Evolutionary conservation across 2,797 vertebrate species (phyloP).

Genomic region (Acipenser oxyrinchus): DNA sequence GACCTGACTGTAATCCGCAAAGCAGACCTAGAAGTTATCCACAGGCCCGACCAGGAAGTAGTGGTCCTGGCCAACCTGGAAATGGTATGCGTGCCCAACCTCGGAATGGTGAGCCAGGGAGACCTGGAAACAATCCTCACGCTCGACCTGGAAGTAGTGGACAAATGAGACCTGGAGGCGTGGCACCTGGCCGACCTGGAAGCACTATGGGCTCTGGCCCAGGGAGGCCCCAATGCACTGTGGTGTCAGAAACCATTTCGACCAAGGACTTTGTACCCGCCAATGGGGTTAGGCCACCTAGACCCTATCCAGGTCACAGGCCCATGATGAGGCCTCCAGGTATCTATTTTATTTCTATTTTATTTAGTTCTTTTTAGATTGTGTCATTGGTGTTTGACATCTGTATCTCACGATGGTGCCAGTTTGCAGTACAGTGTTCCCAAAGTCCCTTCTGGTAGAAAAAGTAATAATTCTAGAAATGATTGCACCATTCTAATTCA

Average conservation of each 20-base stretch:
- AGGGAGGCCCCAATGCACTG: constrained; percentile 81
- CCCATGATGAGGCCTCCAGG: constrained; percentile 60
- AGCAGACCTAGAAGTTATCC: constrained; percentile 27
- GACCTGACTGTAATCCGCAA: constrained; percentile 18
- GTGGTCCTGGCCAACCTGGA: not conserved
- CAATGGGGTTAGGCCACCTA: constrained; percentile 57
- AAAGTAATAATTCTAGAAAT: too few species aligned
- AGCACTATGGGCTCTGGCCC: constrained; percentile 37
- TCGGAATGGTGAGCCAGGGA: not conserved
- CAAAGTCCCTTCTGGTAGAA: too few species aligned
- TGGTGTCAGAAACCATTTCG: constrained; percentile 92
- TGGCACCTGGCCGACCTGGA: not conserved
- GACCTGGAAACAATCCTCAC: constrained; percentile 11
- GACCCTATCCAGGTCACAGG: constrained; percentile 50
- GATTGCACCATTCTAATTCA: too few species aligned
- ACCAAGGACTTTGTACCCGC: constrained; percentile 76
- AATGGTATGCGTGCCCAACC: not conserved
- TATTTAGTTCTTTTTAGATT: too few species aligned
- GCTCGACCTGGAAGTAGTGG: constrained; percentile 13
- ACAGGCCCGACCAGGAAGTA: constrained; percentile 23
- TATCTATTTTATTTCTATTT: constrained; percentile 36
- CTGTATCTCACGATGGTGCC: too few species aligned
- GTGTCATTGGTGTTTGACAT: too few species aligned
- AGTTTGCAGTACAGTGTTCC: too few species aligned
- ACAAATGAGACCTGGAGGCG: constrained; percentile 15